Evolutionary conservation across 2,888 invertebrate genomes (phyloP), one percentile per base, ranked within the genome.

Genomic region (Andricus quercusramuli): DNA sequence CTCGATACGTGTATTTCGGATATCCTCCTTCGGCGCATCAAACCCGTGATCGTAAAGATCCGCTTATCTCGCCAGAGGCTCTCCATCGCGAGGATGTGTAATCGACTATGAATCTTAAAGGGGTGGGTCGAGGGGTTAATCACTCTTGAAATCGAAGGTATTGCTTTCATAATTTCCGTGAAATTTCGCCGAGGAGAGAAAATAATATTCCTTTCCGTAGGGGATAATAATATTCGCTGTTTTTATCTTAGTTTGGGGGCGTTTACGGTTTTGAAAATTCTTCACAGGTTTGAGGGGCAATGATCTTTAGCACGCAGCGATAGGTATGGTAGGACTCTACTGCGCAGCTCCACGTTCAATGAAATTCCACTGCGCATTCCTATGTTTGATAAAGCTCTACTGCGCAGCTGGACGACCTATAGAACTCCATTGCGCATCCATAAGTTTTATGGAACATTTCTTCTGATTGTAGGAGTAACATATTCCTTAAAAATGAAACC

Each of bases 101-200:
- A 74, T 74, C 70, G 70, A 56, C 70, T 74, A 74, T 74, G 70
- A 74, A 74, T 74, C 70, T 74, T 51, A n/a, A 70, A 74, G 51
- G 70, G 56, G 70, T 56, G 70, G 70, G 51, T 74, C 70, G 70
- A 74, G 47, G 70, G 70, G 70, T 74, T 74, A 74, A 74, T 74
- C 70, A 74, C 70, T 74, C 51, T 51, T 74, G 32, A 74, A 74
- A 74, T 74, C 70, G 70, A 32, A 29, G 70, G 51, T 74, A 74
- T 74, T 74, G 51, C 70, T 74, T 74, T 74, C 56, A 74, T 74
- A 74, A 74, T 74, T 74, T 74, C 32, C 70, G 70, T 74, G 32
- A 74, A 74, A 74, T 74, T 74, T 74, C 20, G 32, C 51, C 29
- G 25, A 74, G 77, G 67, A 84, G 25, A 82, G 79, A 44, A 78